Conservation (phyloP, 2,113 vertebrate genomes). For the Alaudala cheleensis region DNA sequence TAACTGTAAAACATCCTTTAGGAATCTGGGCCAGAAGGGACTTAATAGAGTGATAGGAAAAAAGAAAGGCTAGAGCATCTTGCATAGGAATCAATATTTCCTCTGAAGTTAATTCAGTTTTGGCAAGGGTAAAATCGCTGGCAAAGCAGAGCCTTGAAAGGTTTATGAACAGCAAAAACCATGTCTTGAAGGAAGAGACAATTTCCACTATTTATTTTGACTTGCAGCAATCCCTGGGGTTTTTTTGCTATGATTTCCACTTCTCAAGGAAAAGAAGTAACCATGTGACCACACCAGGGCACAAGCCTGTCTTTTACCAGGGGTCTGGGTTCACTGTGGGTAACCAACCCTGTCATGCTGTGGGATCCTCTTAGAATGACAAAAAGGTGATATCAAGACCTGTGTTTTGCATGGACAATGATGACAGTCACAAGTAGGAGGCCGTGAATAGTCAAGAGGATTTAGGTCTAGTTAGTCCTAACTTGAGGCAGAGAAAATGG, state of each 20-base stretch:
- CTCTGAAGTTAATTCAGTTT: not conserved
- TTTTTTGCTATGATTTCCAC: not conserved
- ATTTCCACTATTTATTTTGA: not conserved
- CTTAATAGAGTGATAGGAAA: not conserved
- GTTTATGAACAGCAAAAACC: not conserved
- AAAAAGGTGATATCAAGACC: not conserved
- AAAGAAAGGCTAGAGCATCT: not conserved
- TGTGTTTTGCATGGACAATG: accelerated
- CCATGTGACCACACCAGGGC: not conserved
- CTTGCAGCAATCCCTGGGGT: not conserved
- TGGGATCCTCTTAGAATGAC: not conserved
- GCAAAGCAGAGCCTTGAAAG: not conserved
- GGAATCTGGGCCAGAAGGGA: not conserved
- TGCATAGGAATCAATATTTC: not conserved
- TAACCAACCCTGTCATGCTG: accelerated
- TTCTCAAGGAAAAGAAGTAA: not conserved
- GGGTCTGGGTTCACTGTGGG: not conserved
- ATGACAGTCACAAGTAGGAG: not conserved
- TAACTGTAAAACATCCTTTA: not conserved
- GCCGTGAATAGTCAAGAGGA: not conserved
- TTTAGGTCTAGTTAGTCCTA: not conserved
- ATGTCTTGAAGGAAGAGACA: not conserved
- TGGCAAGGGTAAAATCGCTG: not conserved
- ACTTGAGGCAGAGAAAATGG: not conserved
- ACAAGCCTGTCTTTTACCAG: not conserved